phyloP scores from a whole-genome alignment of 2,797 vertebrate genomes.

The Sebastes itinus region DNA sequence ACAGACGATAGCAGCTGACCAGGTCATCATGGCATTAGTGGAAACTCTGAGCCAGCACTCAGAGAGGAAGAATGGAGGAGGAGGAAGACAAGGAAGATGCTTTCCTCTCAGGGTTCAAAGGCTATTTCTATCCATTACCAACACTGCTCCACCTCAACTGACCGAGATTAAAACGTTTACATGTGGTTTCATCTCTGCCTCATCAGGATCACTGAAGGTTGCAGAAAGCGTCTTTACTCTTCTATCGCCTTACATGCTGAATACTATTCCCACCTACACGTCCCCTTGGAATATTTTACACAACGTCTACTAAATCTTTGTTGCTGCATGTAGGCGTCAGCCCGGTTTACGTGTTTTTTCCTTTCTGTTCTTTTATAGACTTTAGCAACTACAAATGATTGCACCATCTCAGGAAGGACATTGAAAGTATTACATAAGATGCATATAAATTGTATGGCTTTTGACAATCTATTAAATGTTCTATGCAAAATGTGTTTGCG shows the following conservation, averaged over 20 bases:
- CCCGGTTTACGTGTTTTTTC: too few species aligned
- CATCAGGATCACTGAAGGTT: neutral
- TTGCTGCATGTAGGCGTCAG: too few species aligned
- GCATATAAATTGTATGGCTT: neutral
- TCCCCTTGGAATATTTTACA: neutral
- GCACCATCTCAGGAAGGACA: neutral
- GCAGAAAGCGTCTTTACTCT: neutral
- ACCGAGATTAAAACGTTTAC: slow-evolving; percentile 13
- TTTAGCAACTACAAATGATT: neutral
- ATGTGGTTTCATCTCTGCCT: neutral
- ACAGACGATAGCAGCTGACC: slow-evolving; percentile 52
- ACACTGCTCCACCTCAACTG: slow-evolving; percentile 41
- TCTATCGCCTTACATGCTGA: neutral
- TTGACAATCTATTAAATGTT: too few species aligned
- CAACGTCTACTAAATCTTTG: neutral
- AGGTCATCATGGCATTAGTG: slow-evolving; percentile 50
- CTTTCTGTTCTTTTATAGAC: too few species aligned
- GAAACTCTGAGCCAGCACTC: slow-evolving; percentile 70
- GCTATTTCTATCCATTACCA: slow-evolving; percentile 71
- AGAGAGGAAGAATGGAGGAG: slow-evolving; percentile 24
- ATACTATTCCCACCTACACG: neutral
- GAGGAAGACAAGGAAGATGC: slow-evolving; percentile 53
- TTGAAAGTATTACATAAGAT: neutral
- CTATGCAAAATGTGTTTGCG: neutral
- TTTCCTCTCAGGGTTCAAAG: slow-evolving; percentile 74